These are phyloP conservation scores for Mus minutoides DNA, from an alignment of 2,797 vertebrate genomes.

Conservation along the genomic window DNA sequence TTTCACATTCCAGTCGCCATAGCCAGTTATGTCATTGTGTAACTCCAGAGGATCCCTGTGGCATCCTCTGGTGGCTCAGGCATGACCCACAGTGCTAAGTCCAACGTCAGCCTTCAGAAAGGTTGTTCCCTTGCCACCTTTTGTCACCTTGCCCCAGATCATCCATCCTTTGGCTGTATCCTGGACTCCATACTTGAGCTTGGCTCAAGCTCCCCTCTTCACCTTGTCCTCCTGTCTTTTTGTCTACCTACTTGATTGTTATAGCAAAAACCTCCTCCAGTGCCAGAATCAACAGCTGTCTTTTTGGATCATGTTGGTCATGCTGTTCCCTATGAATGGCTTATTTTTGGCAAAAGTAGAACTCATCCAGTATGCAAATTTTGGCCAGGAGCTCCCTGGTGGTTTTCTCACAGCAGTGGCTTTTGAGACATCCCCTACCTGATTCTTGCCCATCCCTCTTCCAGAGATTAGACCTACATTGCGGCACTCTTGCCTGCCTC, in stretches of 20 bases:
- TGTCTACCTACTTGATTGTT: neutral
- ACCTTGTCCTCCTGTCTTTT: neutral
- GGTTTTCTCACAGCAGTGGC: neutral
- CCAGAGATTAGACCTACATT: neutral
- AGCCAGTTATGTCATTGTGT: neutral
- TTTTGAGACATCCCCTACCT: neutral
- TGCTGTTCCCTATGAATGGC: neutral
- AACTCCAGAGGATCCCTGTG: neutral
- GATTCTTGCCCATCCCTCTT: neutral
- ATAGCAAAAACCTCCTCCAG: neutral
- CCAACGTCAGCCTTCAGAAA: neutral
- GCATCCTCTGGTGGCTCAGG: neutral
- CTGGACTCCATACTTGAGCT: neutral
- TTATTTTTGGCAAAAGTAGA: neutral
- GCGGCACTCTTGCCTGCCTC: neutral
- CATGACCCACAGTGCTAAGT: neutral
- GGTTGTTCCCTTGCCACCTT: neutral
- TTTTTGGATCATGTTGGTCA: neutral
- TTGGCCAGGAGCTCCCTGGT: neutral
- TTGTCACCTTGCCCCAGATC: neutral
- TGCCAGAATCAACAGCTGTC: neutral
- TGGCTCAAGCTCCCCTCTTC: neutral
- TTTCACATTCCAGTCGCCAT: neutral
- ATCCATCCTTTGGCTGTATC: neutral
- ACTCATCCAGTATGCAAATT: neutral